Evolutionary conservation across 2,888 invertebrate species (phyloP).

Genomic region (Xestobium rufovillosum): DNA sequence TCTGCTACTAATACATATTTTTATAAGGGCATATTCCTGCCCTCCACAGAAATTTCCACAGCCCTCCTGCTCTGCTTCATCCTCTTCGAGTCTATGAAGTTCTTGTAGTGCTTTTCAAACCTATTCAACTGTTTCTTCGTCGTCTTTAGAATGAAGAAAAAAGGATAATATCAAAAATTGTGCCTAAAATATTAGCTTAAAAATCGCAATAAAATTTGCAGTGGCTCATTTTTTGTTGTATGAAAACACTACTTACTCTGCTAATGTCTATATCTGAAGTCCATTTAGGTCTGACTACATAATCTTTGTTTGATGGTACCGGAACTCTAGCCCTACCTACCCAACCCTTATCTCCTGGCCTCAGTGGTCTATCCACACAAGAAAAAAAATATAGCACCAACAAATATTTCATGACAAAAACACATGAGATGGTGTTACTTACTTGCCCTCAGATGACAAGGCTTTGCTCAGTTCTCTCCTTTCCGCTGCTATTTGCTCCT

Average conservation of each 20-base stretch:
- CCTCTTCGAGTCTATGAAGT: conserved; percentile 79
- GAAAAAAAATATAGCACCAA: too few relatives aligned
- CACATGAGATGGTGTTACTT: too few relatives aligned
- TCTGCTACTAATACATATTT: too few relatives aligned
- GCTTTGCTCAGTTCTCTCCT: conserved; percentile 58
- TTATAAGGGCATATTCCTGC: conserved; percentile 90
- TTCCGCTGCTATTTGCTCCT: conserved; percentile 43
- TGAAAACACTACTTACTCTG: conserved; percentile 47
- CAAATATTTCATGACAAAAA: too few relatives aligned
- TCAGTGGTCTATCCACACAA: conserved; percentile 38
- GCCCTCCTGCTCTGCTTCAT: conserved; percentile 73
- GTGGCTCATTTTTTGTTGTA: background rate
- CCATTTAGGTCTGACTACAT: conserved; percentile 90
- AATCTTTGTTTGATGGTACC: conserved; percentile 90
- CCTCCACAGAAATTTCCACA: conserved; percentile 93
- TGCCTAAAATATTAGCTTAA: background rate
- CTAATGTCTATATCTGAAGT: conserved; percentile 82
- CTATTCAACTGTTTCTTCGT: conserved; percentile 79
- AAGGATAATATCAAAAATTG: conserved; percentile 5
- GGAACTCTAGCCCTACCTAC: conserved; percentile 92
- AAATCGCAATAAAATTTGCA: background rate
- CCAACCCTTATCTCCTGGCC: conserved; percentile 96
- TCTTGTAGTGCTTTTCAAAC: conserved; percentile 88
- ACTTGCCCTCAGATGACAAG: conserved; percentile 54
- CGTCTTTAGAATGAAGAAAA: conserved; percentile 45